Base-by-base conservation (phyloP, 2,888 invertebrate species). In the Margaritifera margaritifera region DNA sequence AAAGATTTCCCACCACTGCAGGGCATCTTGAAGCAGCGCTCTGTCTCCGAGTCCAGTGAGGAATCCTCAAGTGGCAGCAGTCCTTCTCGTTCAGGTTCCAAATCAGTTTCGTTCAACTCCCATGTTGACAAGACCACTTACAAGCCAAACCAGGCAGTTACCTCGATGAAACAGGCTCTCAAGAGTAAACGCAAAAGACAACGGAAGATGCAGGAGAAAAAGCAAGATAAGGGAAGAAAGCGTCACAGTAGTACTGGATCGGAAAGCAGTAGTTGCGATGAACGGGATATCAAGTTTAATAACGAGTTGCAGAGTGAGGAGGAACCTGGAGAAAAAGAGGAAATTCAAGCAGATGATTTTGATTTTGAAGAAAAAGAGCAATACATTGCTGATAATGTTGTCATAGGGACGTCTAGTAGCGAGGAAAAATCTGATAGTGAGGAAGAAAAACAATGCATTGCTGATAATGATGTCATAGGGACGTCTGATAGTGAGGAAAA, bases 11-110 rank as follows among this genome's bases (percentile, higher is more conserved):
- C 85, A 11, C 76, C 74, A 25, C 75, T 87, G 19, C 86, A 86
- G 50, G 80, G 88, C 67, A 88, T 88, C 66, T 81, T 88, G 24
- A 87, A 87, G 77, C 86, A 84, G 71, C 75, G 87, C 64, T 92
- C 92, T 77, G 86, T 90, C 66, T 92, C 92, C 0, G 92, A 92
- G 77, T 92, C 92, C 31, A 91, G 91, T 73, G 90, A 86, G 64
- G 91, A 91, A 72, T 58, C 71, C 11, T 72, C 75, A 62, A 62
- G 64, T 25, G 60, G 59, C 20, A 57, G 64, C 42, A 66, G 66
- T 31, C 62, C 63, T 60, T 56, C 67, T 60, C 68, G 69, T 20
- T 67, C 74, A 4, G 20, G n/a, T 0, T 66, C 50, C 50, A 66
- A 56, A 58, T 86, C 86, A 19, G 89, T 89, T 22, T 86, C 87